A percentile compares a stretch with the other conserved stretches of the same genome.
Evolutionary conservation across 2,797 vertebrate species (phyloP).

Genomic region (Myioborus melanocephalus): DNA sequence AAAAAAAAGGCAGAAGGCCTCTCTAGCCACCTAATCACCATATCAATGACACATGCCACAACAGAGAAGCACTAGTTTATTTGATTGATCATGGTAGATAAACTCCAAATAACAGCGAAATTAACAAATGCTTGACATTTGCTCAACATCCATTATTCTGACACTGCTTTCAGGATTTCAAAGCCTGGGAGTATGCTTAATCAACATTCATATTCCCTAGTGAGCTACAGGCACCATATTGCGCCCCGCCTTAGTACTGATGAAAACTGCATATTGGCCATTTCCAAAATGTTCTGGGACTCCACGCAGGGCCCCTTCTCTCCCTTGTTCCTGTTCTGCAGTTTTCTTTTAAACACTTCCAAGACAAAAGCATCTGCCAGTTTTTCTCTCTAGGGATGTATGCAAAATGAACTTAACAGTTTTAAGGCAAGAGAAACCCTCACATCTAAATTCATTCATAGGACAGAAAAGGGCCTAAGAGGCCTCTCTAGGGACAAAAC

Average conservation of each 20-base stretch:
- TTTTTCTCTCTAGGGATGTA: conserved; percentile 85
- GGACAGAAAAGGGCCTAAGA: conserved; percentile 89
- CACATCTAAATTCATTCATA: conserved; percentile 98
- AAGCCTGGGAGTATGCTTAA: conserved; percentile 99
- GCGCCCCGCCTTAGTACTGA: conserved; percentile 94
- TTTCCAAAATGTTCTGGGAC: conserved; percentile 95
- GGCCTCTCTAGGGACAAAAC: conserved; percentile 90
- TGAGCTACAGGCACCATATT: conserved; percentile 97
- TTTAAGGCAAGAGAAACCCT: conserved; percentile 91
- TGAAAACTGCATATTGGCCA: conserved; percentile 98
- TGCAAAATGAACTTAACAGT: conserved; percentile 90
- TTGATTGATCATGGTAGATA: conserved; percentile 96
- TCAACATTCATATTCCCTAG: conserved; percentile 99
- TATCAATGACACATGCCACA: conserved; percentile 99
- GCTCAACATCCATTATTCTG: conserved; percentile 99
- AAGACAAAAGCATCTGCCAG: conserved; percentile 92
- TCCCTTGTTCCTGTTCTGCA: conserved; percentile 81
- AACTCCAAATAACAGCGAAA: conserved; percentile 99
- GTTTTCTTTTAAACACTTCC: conserved; percentile 89
- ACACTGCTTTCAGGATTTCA: conserved; percentile 99
- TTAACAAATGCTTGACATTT: conserved; percentile 99
- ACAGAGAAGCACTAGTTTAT: conserved; percentile 89
- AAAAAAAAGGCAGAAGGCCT: conserved; percentile 80
- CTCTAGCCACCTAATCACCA: conserved; percentile 95
- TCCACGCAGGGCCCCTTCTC: conserved; percentile 80